Percentiles rank a stretch among this genome's conserved stretches.
phyloP scores from a whole-genome alignment of 2,888 invertebrate genomes.

The Stegophylla sp. region DNA sequence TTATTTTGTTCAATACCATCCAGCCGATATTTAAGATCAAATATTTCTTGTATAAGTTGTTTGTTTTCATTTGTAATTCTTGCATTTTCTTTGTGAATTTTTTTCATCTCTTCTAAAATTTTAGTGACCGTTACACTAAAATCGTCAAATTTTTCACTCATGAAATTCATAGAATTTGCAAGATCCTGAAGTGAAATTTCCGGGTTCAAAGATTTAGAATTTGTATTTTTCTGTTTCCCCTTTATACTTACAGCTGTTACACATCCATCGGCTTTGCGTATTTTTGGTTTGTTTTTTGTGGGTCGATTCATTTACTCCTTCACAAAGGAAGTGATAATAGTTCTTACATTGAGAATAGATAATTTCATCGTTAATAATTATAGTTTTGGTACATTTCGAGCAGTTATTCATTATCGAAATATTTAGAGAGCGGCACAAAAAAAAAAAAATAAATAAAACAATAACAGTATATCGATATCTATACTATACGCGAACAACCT shows the following conservation, averaged over 20 bases:
- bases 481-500: too few relatives aligned
- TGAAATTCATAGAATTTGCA: neutral
- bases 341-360: neutral
- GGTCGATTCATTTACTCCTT: neutral
- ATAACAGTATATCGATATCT: too few relatives aligned
- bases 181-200: slow-evolving; percentile 2
- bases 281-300: slow-evolving; percentile 6
- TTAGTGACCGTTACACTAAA: neutral
- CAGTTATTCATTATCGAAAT: neutral
- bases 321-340: neutral
- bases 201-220: neutral
- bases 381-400: neutral
- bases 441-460: too few relatives aligned
- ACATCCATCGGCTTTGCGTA: neutral
- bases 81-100: neutral
- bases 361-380: neutral
- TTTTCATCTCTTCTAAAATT: neutral
- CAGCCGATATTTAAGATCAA: slow-evolving; percentile 12
- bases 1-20: neutral
- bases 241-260: neutral
- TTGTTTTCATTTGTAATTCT: neutral
- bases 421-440: too few relatives aligned
- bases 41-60: slow-evolving; percentile 4
- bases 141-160: neutral
- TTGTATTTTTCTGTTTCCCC: neutral